phyloP scores from a whole-genome alignment of 64 coral and sea anemone genomes.

The Stylophora pistillata region DNA sequence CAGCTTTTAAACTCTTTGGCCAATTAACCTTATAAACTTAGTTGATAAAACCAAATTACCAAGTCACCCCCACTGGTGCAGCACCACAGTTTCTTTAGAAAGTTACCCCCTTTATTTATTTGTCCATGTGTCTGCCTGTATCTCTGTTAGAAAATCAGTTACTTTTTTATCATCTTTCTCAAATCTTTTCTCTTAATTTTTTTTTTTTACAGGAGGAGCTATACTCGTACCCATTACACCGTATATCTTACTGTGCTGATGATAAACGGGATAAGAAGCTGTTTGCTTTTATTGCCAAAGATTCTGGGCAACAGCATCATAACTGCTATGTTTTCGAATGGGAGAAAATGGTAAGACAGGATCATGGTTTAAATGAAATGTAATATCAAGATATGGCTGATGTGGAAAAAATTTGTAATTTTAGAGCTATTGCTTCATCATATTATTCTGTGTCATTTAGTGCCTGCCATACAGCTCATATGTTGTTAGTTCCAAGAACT shows the following conservation, averaged over 20 bases:
- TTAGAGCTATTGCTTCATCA: no score
- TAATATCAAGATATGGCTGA: neutral
- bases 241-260: constrained; percentile 95
- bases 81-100: neutral
- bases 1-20: no score
- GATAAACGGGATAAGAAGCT: constrained; percentile 84
- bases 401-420: no score
- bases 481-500: no score
- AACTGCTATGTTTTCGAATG: constrained; percentile 86
- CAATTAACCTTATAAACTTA: no score
- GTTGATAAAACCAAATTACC: neutral
- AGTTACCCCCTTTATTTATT: neutral
- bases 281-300: constrained; percentile 94
- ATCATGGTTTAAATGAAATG: neutral
- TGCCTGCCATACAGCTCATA: neutral
- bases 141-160: neutral
- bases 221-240: constrained; percentile 83
- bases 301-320: constrained; percentile 69
- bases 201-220: constrained; percentile 56
- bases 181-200: neutral
- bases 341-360: constrained; percentile 73
- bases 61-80: no score
- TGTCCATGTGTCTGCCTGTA: neutral
- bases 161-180: neutral
- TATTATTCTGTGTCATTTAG: neutral